phyloP scores from a whole-genome alignment of 2,888 invertebrate genomes.

The Tyria jacobaeae region DNA sequence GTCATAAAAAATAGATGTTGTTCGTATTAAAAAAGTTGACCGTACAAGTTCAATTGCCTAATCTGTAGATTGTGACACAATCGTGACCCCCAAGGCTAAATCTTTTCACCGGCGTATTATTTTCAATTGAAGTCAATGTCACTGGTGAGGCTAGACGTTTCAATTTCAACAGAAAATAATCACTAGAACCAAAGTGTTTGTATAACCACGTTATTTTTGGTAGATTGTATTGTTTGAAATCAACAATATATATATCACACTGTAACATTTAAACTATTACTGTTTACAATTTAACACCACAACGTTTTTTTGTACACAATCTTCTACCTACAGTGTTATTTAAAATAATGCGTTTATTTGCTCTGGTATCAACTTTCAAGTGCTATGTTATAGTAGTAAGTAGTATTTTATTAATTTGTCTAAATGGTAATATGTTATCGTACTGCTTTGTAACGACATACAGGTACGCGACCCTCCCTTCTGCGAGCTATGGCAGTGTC shows the following conservation, averaged over 20 bases:
- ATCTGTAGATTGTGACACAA: conserved; percentile 50
- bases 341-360: no score
- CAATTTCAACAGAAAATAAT: conserved; percentile 46
- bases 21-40: conserved; percentile 16
- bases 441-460: no score
- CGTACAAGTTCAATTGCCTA: conserved; percentile 53
- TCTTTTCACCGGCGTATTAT: conserved; percentile 54
- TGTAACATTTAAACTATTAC: not conserved
- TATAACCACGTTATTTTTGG: conserved; percentile 16
- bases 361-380: no score
- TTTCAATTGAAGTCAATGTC: conserved; percentile 64
- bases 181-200: conserved; percentile 23
- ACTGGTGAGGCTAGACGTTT: conserved; percentile 54
- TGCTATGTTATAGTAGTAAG: no score
- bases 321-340: no score
- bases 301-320: no score
- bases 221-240: not conserved
- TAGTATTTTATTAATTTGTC: no score
- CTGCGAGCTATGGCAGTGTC: no score
- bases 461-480: no score
- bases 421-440: no score
- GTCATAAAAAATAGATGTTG: not conserved
- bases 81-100: conserved; percentile 54
- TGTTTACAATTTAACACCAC: not conserved
- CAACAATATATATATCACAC: not conserved